Base-by-base conservation (phyloP, 1,140 invertebrate genomes). In the Philotrypesis tridentata region DNA sequence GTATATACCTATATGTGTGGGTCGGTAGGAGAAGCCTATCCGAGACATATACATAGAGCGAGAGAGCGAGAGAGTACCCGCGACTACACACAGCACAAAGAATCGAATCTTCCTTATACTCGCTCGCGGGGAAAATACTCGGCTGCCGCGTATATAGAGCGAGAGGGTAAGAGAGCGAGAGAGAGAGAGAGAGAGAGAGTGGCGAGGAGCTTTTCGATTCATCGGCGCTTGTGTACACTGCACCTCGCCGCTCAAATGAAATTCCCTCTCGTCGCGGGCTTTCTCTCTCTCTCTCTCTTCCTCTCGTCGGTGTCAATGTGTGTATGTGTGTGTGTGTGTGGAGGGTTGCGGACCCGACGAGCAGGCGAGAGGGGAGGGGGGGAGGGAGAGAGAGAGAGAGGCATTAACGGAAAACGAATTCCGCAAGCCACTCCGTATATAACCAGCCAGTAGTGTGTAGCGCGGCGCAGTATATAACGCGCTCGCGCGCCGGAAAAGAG, bases 391-490 rank as follows among this genome's bases (percentile, higher is more conserved):
- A 12, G 3, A 27, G 48, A 29, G 27, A 17, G 25, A 71, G 23
- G 48, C 9, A 80, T 40, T 23, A 43, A 40, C 43, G 80, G 33
- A 37, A 83, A 83, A 77, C 43, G 80, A 86, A 83, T 79, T 82
- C 72, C 63, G 7, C 17, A 17, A 33, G 63, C 12, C 14, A 12
- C 61, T 27, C 6, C 6, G 14, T 33, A 65, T 27, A 65, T 65
- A 27, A 8, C 61, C 23, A 8, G 12, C 12, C 23, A 2, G 23
- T 2, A 27, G 23, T 65, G 63, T 25, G 63, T 65, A 17, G 27
- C 9, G 4, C 33, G 33, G 3, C 5, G 5, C 48, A 6, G 48
- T 55, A 55, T 17, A 55, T n/a, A 55, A 55, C 48, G 21, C 48
- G 40, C 40, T 11, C 12, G 48, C 48, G 48, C 21, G 14, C 14